Base-by-base conservation (phyloP, 2,888 invertebrate species). In the Melanostoma mellinum region DNA sequence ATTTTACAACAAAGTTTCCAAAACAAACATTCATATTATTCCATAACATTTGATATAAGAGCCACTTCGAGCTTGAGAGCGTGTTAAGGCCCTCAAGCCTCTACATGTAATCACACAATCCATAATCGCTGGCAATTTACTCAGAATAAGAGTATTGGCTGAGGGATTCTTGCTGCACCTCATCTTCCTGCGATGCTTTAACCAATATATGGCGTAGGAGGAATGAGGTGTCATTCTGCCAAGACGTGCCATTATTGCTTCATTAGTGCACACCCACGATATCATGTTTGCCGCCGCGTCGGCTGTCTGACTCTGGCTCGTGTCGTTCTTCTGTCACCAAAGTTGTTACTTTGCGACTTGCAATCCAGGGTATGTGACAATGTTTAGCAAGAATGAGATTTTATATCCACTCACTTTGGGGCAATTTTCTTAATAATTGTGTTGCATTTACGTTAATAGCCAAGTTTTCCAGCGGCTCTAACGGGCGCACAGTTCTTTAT, bases 221-320 rank as follows among this genome's bases (percentile, higher is more conserved):
- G 82, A 77, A 77, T 82, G 73, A 77, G 82, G 68, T 77, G 73
- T 77, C 82, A 56, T 53, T 68, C 63, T 73, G 68, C 55, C 72
- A 69, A 85, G 69, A 89, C 87, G 89, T 88, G 88, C 88, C 87
- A 90, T 89, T 90, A 90, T 90, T 88, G 90, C 90, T 90, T 90
- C 90, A 90, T 90, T 90, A 90, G 88, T 88, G 87, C 87, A 86
- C 84, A 71, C 86, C 85, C 78, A 82, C 82, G 78, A 68, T 40
- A 68, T 38, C 40, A 53, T 78, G 67, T 78, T 63, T 35, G 35
- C 42, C 46, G 20, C 44, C 48, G 53, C 20, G n/a, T 44, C 56
- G 20, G 36, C 36, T 9, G 40, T 5, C 65, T 77, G 58, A 9
- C 33, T 60, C 48, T 61, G 38, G 33, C 36, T 32, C 50, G 35